Conservation (phyloP, 2,797 vertebrate genomes). For the Chloroceryle inda region DNA sequence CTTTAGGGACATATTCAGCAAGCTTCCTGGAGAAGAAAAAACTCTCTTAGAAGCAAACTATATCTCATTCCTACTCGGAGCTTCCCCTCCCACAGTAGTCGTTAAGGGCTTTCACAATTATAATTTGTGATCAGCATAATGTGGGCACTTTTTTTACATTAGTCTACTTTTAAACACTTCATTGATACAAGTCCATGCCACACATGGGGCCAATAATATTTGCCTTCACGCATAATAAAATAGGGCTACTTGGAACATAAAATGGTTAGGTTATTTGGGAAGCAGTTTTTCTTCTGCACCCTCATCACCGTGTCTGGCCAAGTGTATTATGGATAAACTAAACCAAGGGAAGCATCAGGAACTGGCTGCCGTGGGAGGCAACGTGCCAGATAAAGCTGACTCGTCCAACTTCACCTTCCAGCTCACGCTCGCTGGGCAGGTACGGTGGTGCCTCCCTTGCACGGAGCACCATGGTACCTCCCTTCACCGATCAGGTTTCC, state of each 20-base stretch:
- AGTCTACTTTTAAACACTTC: background rate
- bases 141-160: background rate
- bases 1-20: background rate
- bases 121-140: background rate
- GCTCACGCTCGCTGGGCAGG: background rate
- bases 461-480: accelerated
- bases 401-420: background rate
- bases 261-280: background rate
- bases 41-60: background rate
- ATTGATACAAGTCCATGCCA: background rate
- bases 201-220: background rate
- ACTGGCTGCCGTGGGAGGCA: accelerated
- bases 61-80: background rate
- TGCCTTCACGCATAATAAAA: background rate
- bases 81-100: background rate
- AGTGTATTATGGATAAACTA: background rate
- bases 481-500: background rate
- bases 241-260: background rate
- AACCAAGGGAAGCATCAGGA: background rate
- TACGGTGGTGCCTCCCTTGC: background rate
- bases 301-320: background rate
- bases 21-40: background rate
- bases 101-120: background rate
- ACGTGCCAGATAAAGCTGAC: background rate
- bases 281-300: background rate